Percentiles rank a stretch among this genome's conserved stretches.
Evolutionary conservation across 2,797 vertebrate genomes (phyloP).

Genomic region (Discoglossus pictus): DNA sequence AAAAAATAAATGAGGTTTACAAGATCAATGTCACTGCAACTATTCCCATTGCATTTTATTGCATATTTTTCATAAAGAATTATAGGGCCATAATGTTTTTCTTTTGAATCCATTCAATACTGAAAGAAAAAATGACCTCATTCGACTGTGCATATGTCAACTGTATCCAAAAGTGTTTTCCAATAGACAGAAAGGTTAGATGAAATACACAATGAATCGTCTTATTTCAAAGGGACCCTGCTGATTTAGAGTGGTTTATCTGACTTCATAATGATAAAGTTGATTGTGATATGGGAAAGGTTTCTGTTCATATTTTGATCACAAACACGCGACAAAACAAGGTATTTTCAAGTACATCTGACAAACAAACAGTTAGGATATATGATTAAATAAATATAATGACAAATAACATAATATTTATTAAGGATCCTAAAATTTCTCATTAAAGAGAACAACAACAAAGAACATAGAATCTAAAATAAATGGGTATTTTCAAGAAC

Average conservation of each 20-base stretch:
- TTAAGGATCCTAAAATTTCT: too few species aligned
- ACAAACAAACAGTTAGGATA: too few species aligned
- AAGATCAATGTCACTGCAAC: slow-evolving; percentile 9
- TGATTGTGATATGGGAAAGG: slow-evolving; percentile 31
- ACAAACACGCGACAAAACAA: slow-evolving; percentile 4
- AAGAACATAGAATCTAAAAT: too few species aligned
- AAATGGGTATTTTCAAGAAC: too few species aligned
- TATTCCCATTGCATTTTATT: slow-evolving; percentile 22
- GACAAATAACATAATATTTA: too few species aligned
- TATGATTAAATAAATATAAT: too few species aligned
- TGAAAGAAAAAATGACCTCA: slow-evolving; percentile 42
- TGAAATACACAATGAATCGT: slow-evolving; percentile 43
- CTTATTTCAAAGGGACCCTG: slow-evolving; percentile 35
- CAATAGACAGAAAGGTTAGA: slow-evolving; percentile 45
- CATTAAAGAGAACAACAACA: too few species aligned
- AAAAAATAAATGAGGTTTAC: slow-evolving; percentile 21
- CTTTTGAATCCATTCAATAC: slow-evolving; percentile 26
- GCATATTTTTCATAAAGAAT: slow-evolving; percentile 36
- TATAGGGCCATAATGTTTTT: slow-evolving; percentile 11
- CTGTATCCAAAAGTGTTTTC: slow-evolving; percentile 44
- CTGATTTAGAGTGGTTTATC: slow-evolving; percentile 34
- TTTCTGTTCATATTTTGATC: slow-evolving; percentile 42
- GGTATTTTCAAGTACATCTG: too few species aligned
- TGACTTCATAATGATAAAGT: slow-evolving; percentile 41
- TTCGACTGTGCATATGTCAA: slow-evolving; percentile 44